Percentiles rank a stretch among this genome's conserved stretches.
Evolutionary conservation across 2,888 invertebrate species (phyloP).

Genomic region (Drosophila barbarae): DNA sequence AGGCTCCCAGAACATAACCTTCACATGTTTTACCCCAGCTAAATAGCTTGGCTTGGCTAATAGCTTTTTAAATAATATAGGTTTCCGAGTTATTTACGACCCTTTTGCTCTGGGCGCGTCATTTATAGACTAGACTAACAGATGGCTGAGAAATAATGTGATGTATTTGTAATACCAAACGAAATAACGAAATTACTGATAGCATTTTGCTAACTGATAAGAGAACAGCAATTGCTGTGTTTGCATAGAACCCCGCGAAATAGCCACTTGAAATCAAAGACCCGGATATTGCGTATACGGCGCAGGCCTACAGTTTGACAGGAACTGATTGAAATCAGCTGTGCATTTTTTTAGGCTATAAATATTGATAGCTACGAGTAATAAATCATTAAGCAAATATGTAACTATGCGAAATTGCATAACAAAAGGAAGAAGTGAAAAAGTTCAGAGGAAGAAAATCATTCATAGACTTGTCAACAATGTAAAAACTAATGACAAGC

Average conservation of each 20-base stretch:
- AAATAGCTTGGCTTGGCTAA: not conserved
- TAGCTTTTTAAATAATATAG: conserved; percentile 1
- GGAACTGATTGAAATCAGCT: conserved; percentile 26
- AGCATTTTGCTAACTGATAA: conserved; percentile 19
- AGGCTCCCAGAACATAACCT: conserved; percentile 13
- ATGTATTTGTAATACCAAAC: not conserved
- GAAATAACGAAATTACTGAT: conserved; percentile 12
- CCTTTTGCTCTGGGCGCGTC: conserved; percentile 7
- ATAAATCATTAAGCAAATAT: conserved; percentile 21
- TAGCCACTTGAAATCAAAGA: conserved; percentile 8
- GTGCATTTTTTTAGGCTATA: conserved; percentile 13
- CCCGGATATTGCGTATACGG: conserved; percentile 20
- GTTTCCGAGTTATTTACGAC: conserved; percentile 5
- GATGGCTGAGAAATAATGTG: not conserved
- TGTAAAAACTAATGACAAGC: conserved; percentile 43
- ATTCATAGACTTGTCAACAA: conserved; percentile 40
- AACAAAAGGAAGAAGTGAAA: conserved; percentile 30
- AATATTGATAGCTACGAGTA: conserved; percentile 33
- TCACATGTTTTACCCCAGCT: conserved; percentile 14
- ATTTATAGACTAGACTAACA: not conserved
- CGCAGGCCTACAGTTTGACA: conserved; percentile 23
- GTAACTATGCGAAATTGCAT: conserved; percentile 44
- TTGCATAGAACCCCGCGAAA: conserved; percentile 1
- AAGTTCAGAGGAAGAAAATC: conserved; percentile 16
- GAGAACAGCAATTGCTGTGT: conserved; percentile 12